These are phyloP conservation scores for Aldrovandia affinis DNA, from an alignment of 2,797 vertebrate species.

Conservation along the genomic window DNA sequence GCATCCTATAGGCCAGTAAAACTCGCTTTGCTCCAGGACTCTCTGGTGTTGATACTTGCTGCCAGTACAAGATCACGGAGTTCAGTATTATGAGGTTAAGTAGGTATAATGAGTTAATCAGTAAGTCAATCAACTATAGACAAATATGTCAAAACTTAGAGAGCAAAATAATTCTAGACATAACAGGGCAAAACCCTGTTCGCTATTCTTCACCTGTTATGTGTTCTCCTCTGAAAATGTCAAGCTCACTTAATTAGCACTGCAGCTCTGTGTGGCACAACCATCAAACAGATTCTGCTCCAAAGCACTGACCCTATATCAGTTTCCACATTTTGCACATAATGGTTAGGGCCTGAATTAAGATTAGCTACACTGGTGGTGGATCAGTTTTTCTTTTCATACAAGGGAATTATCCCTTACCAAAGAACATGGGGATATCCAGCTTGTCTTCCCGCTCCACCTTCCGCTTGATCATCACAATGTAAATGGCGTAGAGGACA, in stretches of 20 bases:
- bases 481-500: conserved; percentile 90
- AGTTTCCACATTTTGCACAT: background rate
- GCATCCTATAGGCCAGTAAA: background rate
- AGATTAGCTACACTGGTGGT: background rate
- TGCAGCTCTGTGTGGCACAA: background rate
- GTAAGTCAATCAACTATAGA: conserved; percentile 2
- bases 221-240: background rate
- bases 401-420: conserved; percentile 66
- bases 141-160: conserved; percentile 7
- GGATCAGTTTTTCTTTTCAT: background rate
- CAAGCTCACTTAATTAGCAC: background rate
- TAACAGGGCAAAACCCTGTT: background rate
- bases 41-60: too few relatives aligned
- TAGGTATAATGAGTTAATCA: conserved; percentile 1
- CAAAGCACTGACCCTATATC: background rate
- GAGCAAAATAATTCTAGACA: background rate
- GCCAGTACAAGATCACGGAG: background rate
- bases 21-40: background rate
- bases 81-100: background rate
- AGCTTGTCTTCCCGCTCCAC: conserved; percentile 95
- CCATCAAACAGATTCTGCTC: background rate
- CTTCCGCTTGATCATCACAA: conserved; percentile 96
- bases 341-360: background rate
- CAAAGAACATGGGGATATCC: conserved; percentile 98
- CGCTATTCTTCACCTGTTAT: background rate